Conservation (phyloP, 2,113 vertebrate genomes). For the Hystrix cristata region DNA sequence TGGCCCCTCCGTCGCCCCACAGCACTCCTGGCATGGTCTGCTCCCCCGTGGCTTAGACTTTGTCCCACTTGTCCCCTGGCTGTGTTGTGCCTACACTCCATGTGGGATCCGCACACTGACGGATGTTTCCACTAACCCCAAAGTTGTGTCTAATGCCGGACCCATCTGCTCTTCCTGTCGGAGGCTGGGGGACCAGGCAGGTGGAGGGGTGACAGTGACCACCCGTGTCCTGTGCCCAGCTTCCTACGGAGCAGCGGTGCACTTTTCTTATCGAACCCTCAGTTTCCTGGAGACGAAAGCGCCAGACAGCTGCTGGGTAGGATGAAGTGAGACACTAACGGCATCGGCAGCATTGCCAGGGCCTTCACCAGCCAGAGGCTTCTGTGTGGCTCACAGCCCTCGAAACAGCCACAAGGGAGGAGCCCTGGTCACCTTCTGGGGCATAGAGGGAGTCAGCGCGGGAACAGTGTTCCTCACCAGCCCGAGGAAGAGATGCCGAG, state of each 20-base stretch:
- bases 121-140: neutral
- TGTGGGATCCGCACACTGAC: neutral
- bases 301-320: neutral
- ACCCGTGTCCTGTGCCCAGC: neutral
- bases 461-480: too few relatives aligned
- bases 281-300: neutral
- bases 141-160: neutral
- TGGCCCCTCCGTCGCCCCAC: neutral
- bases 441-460: neutral
- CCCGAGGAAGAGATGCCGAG: neutral
- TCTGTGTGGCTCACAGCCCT: neutral
- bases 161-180: neutral
- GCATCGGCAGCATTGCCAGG: neutral
- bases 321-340: neutral
- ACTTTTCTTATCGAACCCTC: neutral
- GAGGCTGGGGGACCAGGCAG: neutral
- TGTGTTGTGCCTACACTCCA: too few relatives aligned
- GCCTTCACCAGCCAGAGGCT: neutral
- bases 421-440: too few relatives aligned
- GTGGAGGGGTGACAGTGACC: neutral
- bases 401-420: neutral
- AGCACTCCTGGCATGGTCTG: neutral
- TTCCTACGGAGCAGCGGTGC: too few relatives aligned
- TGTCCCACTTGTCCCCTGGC: neutral
- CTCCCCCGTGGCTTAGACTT: neutral